Evolutionary conservation across 2,888 invertebrate genomes (phyloP).

Genomic region (Sabellastarte sp.): DNA sequence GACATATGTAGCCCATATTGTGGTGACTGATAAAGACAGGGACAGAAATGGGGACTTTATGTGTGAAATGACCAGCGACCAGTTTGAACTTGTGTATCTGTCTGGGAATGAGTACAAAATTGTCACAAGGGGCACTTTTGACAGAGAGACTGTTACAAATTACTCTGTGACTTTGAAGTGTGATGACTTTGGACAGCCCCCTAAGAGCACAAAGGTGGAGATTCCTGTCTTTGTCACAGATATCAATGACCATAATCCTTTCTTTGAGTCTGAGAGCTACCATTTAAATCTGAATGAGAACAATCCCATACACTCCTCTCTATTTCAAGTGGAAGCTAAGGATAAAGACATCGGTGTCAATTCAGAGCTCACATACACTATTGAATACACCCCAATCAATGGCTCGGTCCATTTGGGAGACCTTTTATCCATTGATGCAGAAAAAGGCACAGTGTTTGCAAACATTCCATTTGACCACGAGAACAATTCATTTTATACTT

Average conservation of each 20-base stretch:
- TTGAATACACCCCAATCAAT: slow-evolving; percentile 13
- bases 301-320: background rate
- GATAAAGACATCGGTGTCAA: slow-evolving; percentile 39
- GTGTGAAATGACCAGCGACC: slow-evolving; percentile 4
- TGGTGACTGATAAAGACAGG: slow-evolving; percentile 9
- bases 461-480: slow-evolving; percentile 22
- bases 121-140: slow-evolving; percentile 9
- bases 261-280: slow-evolving; percentile 4
- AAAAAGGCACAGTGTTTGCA: slow-evolving; percentile 19
- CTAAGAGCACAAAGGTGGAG: slow-evolving; percentile 2
- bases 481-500: slow-evolving; percentile 27
- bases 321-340: slow-evolving; percentile 16
- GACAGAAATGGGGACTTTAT: slow-evolving; percentile 10
- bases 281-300: slow-evolving; percentile 9
- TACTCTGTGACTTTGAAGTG: slow-evolving; percentile 10
- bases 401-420: too few species aligned
- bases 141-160: slow-evolving; percentile 4
- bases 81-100: slow-evolving; percentile 8
- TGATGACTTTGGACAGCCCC: slow-evolving; percentile 8
- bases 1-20: background rate
- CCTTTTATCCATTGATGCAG: slow-evolving; percentile 8
- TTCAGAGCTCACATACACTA: slow-evolving; percentile 29
- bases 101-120: slow-evolving; percentile 8
- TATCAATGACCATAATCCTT: slow-evolving; percentile 12
- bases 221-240: slow-evolving; percentile 12